These are phyloP conservation scores for Diplosoma virens DNA, from an alignment of 23 tunicate genomes.

Conservation along the genomic window DNA sequence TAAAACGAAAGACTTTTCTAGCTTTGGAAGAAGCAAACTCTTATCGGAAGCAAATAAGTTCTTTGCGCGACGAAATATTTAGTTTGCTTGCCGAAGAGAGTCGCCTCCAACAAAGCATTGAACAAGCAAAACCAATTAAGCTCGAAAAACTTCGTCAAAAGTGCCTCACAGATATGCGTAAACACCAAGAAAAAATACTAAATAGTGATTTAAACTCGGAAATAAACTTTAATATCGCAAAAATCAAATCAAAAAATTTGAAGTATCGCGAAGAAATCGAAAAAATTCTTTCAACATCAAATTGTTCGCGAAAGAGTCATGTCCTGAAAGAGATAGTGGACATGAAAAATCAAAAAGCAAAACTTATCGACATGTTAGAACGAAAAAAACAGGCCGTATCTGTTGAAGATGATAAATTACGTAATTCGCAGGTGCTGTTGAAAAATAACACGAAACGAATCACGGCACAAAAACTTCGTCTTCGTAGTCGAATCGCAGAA, in stretches of 20 bases:
- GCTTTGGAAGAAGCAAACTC: neutral
- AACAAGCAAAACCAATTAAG: neutral
- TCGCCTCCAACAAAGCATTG: neutral
- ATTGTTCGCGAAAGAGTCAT: neutral
- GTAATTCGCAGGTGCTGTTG: neutral
- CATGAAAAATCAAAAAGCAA: neutral
- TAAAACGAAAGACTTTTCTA: conserved; percentile 11
- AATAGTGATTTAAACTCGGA: neutral
- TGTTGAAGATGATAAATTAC: neutral
- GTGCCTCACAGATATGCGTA: neutral
- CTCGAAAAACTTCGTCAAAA: neutral
- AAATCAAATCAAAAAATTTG: neutral
- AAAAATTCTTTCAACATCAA: neutral
- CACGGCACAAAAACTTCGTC: conserved; percentile 43
- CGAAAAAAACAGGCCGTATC: neutral
- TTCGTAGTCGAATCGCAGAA: conserved; percentile 20
- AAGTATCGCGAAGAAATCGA: neutral
- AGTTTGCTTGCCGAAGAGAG: neutral
- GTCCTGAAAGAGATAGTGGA: neutral
- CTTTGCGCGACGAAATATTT: conserved; percentile 16
- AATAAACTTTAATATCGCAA: neutral
- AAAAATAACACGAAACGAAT: neutral
- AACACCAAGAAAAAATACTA: neutral
- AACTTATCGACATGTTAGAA: neutral
- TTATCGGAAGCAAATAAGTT: neutral